A percentile compares a stretch with the other conserved stretches of the same genome.
These are phyloP conservation scores for Galerucella calmariensis DNA, from an alignment of 2,888 invertebrate genomes.

Conservation along the genomic window DNA sequence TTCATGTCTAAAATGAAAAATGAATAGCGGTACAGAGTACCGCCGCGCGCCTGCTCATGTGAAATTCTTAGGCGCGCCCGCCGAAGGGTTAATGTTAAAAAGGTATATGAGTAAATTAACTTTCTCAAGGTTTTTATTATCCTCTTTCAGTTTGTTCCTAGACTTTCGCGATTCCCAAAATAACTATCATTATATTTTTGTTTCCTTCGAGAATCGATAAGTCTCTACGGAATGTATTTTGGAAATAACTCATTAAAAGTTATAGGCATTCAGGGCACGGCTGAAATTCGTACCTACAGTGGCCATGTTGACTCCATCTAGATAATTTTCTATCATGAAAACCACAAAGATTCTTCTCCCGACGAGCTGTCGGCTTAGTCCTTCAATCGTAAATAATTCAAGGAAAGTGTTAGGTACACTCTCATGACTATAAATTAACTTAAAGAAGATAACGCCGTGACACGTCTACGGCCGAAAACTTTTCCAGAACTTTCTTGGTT, in stretches of 20 bases:
- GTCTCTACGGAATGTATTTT: not conserved
- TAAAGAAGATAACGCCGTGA: constrained; percentile 38
- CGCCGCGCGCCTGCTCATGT: no score
- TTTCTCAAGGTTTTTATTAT: no score
- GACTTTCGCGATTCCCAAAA: no score
- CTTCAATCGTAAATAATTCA: constrained; percentile 40
- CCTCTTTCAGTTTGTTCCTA: no score
- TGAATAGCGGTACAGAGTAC: no score
- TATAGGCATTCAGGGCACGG: not conserved
- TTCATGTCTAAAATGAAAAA: no score
- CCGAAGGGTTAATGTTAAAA: no score
- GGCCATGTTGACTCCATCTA: constrained; percentile 8
- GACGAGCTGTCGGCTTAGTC: constrained; percentile 23
- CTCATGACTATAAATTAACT: constrained; percentile 40
- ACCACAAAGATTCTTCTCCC: constrained; percentile 20
- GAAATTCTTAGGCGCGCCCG: no score
- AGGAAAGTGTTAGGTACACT: constrained; percentile 32
- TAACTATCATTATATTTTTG: not conserved
- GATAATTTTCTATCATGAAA: constrained; percentile 20
- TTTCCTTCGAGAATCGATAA: not conserved
- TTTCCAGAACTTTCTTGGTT: constrained; percentile 29
- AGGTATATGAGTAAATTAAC: no score
- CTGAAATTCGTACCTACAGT: not conserved
- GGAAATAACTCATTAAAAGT: not conserved
- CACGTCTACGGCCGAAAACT: constrained; percentile 36